Base-by-base conservation (phyloP, 2,888 invertebrate species). In the Euphydryas editha region DNA sequence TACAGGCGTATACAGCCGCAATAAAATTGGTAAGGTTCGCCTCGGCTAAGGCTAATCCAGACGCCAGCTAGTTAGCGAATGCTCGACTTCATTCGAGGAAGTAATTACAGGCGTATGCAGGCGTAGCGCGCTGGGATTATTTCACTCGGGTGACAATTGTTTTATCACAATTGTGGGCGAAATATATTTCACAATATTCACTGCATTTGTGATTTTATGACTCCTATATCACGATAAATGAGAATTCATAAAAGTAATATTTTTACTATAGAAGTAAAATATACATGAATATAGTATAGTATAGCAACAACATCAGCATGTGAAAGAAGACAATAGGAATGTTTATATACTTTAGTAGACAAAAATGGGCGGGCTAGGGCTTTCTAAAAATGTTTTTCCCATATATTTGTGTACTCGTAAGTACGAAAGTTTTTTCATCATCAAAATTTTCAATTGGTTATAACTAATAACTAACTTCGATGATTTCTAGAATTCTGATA, bases 51-150 rank as follows among this genome's bases (percentile, higher is more conserved):
- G 17, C 51, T 57, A 44, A 65, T 51, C 49, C 57, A 61, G 51
- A 49, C 24, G 57, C 30, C 49, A 39, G 56, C 65, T 44, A 57
- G 65, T 65, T 60, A 60, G 61, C 61, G 61, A 42, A 18, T 60
- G 37, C 46, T 42, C 47, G 61, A 56, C 13, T 20, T 42, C 39
- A 55, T 36, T 21, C 47, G n/a, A 44, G n/a, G n/a, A 39, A 44
- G 42, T n/a, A n/a, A n/a, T n/a, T n/a, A 44, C 42, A 44, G n/a
- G 15, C 42, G 42, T n/a, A 44, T n/a, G n/a, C 42, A 2, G n/a
- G 42, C 42, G 42, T n/a, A 44, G 65, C 30, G 11, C 30, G 36
- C 17, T 11, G 36, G 36, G 54, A 54, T 54, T 54, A 54, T 54
- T 54, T 17, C 17, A 54, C 54, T 54, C 54, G 30, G 54, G 10